These are phyloP conservation scores for Mus musculus DNA, from an alignment of 2,113 vertebrate species.

Conservation along the genomic window DNA sequence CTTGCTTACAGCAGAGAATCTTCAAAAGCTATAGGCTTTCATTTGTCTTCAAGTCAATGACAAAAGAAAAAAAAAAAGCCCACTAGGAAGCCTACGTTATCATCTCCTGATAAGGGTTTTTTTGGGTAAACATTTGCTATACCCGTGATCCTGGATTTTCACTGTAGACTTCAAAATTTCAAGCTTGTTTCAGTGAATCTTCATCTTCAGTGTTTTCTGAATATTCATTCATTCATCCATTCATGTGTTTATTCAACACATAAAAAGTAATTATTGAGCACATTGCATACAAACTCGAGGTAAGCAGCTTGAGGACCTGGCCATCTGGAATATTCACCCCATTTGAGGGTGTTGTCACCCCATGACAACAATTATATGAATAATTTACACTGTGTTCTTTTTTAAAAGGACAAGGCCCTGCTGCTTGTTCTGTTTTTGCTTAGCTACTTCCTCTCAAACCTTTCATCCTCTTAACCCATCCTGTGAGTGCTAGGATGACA, in stretches of 20 bases:
- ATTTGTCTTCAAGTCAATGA: slow-evolving; percentile 6
- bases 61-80: fast-evolving
- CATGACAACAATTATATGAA: not conserved
- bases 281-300: not conserved
- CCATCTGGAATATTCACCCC: not conserved
- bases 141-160: not conserved
- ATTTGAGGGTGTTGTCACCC: not conserved
- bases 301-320: not conserved
- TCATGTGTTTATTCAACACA: not conserved
- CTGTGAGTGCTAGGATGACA: not conserved
- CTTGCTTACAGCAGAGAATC: not conserved
- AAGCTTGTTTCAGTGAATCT: not conserved
- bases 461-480: not conserved
- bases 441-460: not conserved
- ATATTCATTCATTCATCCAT: not conserved
- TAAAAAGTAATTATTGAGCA: not conserved
- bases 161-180: not conserved
- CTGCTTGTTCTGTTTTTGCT: not conserved
- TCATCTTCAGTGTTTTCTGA: not conserved
- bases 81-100: not conserved
- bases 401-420: not conserved
- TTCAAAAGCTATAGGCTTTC: not conserved
- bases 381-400: not conserved
- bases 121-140: not conserved
- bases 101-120: not conserved